Conservation (phyloP, 2,888 invertebrate species). For the Galerucella calmariensis region DNA sequence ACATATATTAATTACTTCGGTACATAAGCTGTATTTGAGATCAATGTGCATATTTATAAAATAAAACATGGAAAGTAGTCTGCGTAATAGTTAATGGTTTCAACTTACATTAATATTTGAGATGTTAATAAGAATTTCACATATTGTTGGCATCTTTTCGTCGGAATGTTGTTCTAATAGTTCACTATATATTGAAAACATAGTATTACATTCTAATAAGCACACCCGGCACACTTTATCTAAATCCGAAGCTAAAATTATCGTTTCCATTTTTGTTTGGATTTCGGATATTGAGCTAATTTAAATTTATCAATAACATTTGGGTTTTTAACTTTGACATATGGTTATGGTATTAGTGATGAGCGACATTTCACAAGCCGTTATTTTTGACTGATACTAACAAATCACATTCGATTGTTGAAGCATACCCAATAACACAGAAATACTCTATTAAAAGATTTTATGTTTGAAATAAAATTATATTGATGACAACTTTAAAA, state of each 20-base stretch:
- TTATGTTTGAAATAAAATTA: too few relatives aligned
- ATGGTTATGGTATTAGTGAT: neutral
- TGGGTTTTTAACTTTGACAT: neutral
- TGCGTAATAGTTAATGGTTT: neutral
- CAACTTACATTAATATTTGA: slow-evolving; percentile 41
- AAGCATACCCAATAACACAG: too few relatives aligned
- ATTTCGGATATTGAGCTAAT: slow-evolving; percentile 6
- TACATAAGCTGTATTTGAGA: too few relatives aligned
- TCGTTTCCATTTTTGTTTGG: slow-evolving; percentile 37
- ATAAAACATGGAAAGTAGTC: neutral
- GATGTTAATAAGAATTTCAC: slow-evolving; percentile 39
- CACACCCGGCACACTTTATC: slow-evolving; percentile 43
- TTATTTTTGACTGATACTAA: too few relatives aligned
- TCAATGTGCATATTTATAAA: too few relatives aligned
- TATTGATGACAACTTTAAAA: too few relatives aligned
- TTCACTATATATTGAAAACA: slow-evolving; percentile 44
- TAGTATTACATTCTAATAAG: slow-evolving; percentile 39
- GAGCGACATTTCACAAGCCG: too few relatives aligned
- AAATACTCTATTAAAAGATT: too few relatives aligned
- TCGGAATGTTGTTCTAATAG: slow-evolving; percentile 38
- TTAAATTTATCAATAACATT: slow-evolving; percentile 6
- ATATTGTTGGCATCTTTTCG: slow-evolving; percentile 42
- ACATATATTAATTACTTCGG: too few relatives aligned
- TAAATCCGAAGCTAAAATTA: slow-evolving; percentile 39
- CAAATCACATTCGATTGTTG: too few relatives aligned